Evolutionary conservation across 2,797 vertebrate genomes (phyloP).

Genomic region (Coccyzus lansbergi): DNA sequence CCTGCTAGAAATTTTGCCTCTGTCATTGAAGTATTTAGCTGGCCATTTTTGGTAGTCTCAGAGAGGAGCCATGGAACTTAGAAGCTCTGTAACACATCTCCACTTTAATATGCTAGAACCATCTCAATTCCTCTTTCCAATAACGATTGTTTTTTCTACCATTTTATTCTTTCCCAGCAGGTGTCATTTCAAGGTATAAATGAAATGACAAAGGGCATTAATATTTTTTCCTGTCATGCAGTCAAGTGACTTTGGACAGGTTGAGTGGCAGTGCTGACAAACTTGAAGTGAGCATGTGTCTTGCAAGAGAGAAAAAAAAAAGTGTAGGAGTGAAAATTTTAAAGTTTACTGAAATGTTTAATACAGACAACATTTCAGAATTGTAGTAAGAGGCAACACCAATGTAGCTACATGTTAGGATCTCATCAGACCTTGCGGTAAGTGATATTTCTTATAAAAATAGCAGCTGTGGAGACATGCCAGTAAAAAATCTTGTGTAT

Average conservation of each 20-base stretch:
- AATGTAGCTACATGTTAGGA: not conserved
- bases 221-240: not conserved
- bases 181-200: constrained; percentile 1
- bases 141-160: not conserved
- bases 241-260: not conserved
- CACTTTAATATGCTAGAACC: not conserved
- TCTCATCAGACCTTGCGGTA: not conserved
- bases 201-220: not conserved
- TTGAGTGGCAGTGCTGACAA: not conserved
- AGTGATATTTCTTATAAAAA: not conserved
- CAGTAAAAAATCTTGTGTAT: not conserved
- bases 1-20: not conserved
- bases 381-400: not conserved
- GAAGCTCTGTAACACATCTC: not conserved
- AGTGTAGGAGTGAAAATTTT: not conserved
- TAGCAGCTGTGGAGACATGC: not conserved
- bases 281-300: not conserved
- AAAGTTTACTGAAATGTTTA: not conserved
- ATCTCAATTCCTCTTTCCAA: not conserved
- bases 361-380: not conserved
- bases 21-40: not conserved
- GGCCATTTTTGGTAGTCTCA: not conserved
- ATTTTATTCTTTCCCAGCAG: not conserved
- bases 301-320: not conserved
- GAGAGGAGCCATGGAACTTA: not conserved